Evolutionary conservation across 2,113 vertebrate species (phyloP), one percentile per base, ranked within the genome.

Genomic region (Indicator maculatus): DNA sequence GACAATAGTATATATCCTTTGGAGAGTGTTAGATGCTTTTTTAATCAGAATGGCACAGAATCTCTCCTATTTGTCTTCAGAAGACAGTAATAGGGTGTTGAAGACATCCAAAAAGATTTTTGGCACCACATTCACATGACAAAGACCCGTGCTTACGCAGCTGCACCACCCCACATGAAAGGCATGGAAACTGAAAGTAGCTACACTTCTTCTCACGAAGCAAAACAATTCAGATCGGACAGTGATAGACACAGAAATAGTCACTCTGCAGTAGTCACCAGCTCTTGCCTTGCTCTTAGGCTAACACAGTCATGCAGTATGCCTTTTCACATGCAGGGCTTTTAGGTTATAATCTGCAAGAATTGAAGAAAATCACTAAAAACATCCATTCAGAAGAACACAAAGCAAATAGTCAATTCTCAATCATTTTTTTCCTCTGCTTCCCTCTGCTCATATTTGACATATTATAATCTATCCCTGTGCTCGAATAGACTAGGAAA

Each of bases 381-480:
- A 77, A 19, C 8, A 20, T 61, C 1, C 0, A 12, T 83, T 70
- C 61, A 77, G 31, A 83, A 86, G 27, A 47, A 59, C 33, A 53
- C 14, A 90, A 82, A 85, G 28, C 12, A 86, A 72, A 63, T 11
- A 52, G 15, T 28, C 39, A 61, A 6, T 78, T 82, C 3, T 39
- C 4, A 24, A 6, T 38, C 2, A 53, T 10, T 0, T 0, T 31
- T 12, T 70, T 73, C 17, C 21, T 73, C 23, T 66, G 19, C 14
- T 41, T 66, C 67, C 28, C 6, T 78, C 31, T 63, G 4, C 7
- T 82, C 44, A 13, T 78, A 17, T 79, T 83, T 24, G 18, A 64
- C 16, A 53, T 78, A 78, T 82, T 44, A 38, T 61, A 78, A 58
- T 67, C 27, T 31, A 70, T 27, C 26, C 5, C 12, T 41, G 5